Evolutionary conservation across 2,888 invertebrate species (phyloP).

Genomic region (Ditylenchus weischeri): DNA sequence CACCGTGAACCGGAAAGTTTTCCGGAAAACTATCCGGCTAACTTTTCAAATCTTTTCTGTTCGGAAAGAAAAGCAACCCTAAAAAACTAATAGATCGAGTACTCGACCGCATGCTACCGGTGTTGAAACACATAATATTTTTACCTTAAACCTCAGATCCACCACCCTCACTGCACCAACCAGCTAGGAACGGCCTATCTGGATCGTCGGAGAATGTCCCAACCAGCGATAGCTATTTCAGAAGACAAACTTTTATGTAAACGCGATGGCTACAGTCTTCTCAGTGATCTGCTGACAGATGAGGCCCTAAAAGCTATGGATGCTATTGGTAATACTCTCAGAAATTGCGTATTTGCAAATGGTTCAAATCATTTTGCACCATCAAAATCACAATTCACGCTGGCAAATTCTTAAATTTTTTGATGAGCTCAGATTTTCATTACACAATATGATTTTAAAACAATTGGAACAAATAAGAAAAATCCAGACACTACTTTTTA

Average conservation of each 20-base stretch:
- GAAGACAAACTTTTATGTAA: constrained; percentile 10
- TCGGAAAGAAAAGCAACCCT: too few species aligned
- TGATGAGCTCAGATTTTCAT: not conserved
- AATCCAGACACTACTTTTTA: too few species aligned
- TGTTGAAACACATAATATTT: not conserved
- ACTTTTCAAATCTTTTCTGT: too few species aligned
- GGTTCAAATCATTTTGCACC: too few species aligned
- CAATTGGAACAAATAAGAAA: too few species aligned
- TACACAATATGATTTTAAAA: too few species aligned
- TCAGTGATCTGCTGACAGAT: constrained; percentile 40
- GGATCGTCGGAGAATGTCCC: constrained; percentile 19
- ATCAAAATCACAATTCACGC: too few species aligned
- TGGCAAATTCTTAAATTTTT: too few species aligned
- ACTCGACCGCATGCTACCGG: too few species aligned
- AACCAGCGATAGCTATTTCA: constrained; percentile 13
- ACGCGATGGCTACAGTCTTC: constrained; percentile 17
- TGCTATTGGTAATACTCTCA: constrained; percentile 34
- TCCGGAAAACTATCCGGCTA: too few species aligned
- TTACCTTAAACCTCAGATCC: constrained; percentile 15
- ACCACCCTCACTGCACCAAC: constrained; percentile 33
- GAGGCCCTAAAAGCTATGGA: constrained; percentile 55
- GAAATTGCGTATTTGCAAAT: not conserved
- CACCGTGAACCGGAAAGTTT: too few species aligned
- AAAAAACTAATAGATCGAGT: too few species aligned
- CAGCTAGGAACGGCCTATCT: constrained; percentile 11